These are phyloP conservation scores for Ferdinandea cuprea DNA, from an alignment of 2,888 invertebrate genomes.

Conservation along the genomic window DNA sequence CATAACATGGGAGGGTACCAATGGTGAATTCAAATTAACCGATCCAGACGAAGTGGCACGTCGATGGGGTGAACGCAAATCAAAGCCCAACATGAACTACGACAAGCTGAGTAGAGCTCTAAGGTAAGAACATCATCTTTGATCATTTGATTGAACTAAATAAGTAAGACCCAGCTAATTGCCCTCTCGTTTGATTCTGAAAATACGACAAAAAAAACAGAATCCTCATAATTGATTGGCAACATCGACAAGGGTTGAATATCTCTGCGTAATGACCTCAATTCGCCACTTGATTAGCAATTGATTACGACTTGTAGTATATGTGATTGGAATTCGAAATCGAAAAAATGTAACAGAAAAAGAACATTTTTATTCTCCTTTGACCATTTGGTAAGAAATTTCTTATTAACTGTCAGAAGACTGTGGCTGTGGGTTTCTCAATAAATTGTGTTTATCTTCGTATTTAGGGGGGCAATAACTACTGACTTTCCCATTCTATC, in stretches of 20 bases:
- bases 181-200: conserved; percentile 27
- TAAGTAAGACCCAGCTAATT: conserved; percentile 41
- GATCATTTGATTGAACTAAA: conserved; percentile 1
- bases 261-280: conserved; percentile 61
- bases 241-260: conserved; percentile 26
- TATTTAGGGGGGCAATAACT: conserved; percentile 7
- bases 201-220: not conserved
- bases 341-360: conserved; percentile 16
- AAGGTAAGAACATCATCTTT: conserved; percentile 86
- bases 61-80: conserved; percentile 99
- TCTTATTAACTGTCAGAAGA: conserved; percentile 20
- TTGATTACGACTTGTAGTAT: conserved; percentile 58
- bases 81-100: conserved; percentile 99
- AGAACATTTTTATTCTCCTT: conserved; percentile 15
- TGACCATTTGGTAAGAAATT: conserved; percentile 45
- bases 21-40: conserved; percentile 98
- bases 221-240: conserved; percentile 41
- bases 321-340: conserved; percentile 70
- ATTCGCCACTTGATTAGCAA: conserved; percentile 74
- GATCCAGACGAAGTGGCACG: conserved; percentile 99
- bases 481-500: not conserved
- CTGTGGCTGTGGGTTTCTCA: conserved; percentile 34
- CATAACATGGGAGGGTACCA: conserved; percentile 99
- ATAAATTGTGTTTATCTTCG: conserved; percentile 54
- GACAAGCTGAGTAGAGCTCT: conserved; percentile 98